Evolutionary conservation across 2,888 invertebrate genomes (phyloP).

Genomic region (Microdon myrmicae): DNA sequence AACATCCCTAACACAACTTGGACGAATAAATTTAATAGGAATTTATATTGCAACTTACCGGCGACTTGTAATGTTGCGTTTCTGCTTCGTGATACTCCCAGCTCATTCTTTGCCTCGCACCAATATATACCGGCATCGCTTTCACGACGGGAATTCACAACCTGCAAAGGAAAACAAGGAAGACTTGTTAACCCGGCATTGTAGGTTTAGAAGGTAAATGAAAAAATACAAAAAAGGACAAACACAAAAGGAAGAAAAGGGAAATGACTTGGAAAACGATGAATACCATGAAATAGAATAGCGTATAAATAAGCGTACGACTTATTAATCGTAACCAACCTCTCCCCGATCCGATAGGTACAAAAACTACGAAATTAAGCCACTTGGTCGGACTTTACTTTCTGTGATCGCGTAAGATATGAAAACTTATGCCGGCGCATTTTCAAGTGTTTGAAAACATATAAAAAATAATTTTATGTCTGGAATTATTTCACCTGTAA

Average conservation of each 20-base stretch:
- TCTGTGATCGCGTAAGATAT: too few species aligned
- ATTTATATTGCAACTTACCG: conserved; percentile 70
- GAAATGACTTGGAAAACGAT: conserved; percentile 20
- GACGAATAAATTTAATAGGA: conserved; percentile 53
- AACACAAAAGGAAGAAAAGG: conserved; percentile 20
- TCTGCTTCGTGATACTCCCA: conserved; percentile 83
- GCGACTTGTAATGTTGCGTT: conserved; percentile 89
- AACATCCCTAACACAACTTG: conserved; percentile 27
- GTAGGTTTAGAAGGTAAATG: conserved; percentile 40
- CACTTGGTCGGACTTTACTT: too few species aligned
- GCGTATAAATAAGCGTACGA: too few species aligned
- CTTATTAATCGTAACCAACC: too few species aligned
- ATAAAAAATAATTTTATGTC: too few species aligned
- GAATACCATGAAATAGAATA: too few species aligned
- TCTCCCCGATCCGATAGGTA: too few species aligned
- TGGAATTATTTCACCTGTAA: too few species aligned
- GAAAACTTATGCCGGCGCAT: too few species aligned
- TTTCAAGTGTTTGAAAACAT: too few species aligned
- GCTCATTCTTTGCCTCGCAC: conserved; percentile 86
- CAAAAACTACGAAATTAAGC: too few species aligned
- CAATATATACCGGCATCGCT: conserved; percentile 88
- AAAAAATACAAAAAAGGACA: conserved; percentile 28
- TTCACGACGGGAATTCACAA: conserved; percentile 83
- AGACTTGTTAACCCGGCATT: conserved; percentile 3
- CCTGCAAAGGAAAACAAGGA: conserved; percentile 63